A percentile compares a stretch with the other conserved stretches of the same genome.
Conservation (phyloP, 2,888 invertebrate species). For the Chymomyza amoena region DNA sequence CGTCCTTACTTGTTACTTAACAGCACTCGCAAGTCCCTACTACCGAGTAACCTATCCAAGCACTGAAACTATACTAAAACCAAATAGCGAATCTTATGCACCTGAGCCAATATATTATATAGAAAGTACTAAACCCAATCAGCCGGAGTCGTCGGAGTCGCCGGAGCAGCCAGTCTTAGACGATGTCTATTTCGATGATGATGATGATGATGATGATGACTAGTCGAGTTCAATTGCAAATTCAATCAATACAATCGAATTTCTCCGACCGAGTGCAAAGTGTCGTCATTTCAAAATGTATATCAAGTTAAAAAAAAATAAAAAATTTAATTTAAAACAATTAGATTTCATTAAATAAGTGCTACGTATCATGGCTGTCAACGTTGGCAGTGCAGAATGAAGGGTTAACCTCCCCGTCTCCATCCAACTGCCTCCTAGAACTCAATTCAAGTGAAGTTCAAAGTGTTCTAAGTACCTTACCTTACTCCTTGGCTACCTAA, state of each 20-base stretch:
- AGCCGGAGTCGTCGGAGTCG: no score
- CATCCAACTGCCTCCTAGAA: neutral
- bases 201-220: no score
- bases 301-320: constrained; percentile 28
- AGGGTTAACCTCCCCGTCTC: neutral
- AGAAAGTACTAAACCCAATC: no score
- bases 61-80: neutral
- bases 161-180: no score
- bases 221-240: neutral
- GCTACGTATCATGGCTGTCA: neutral
- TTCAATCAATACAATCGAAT: neutral
- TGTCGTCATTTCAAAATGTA: constrained; percentile 11
- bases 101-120: no score
- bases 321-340: constrained; percentile 57
- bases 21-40: neutral
- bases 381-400: neutral
- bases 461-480: neutral
- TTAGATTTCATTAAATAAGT: constrained; percentile 59
- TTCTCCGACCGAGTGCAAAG: neutral
- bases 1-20: neutral
- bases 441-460: neutral
- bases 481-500: constrained; percentile 19
- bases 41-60: neutral
- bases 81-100: neutral
- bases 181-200: no score